A percentile compares a stretch with the other conserved stretches of the same genome.
phyloP scores from a whole-genome alignment of 2,888 invertebrate species.

The Harpalus rufipes region DNA sequence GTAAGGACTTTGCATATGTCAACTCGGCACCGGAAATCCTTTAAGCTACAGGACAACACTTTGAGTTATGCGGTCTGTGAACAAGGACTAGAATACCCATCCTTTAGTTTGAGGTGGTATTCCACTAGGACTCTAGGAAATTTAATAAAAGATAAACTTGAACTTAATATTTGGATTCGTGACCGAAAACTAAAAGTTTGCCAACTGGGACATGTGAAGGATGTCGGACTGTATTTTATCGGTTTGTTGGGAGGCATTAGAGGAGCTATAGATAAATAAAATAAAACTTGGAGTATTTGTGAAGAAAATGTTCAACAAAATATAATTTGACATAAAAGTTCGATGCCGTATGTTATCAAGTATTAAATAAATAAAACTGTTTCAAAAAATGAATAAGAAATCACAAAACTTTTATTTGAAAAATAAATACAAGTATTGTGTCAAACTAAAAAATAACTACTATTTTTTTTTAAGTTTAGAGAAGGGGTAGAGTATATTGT shows the following conservation, averaged over 20 bases:
- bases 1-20: not conserved
- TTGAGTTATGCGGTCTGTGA: conserved; percentile 9
- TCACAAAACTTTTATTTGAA: too few species aligned
- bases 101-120: not conserved
- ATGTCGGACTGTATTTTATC: conserved; percentile 9
- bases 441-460: too few species aligned
- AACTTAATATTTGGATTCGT: conserved; percentile 49
- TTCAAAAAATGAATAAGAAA: too few species aligned
- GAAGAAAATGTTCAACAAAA: conserved; percentile 12
- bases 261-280: not conserved
- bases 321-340: not conserved
- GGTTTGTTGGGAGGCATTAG: not conserved
- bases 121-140: conserved; percentile 1
- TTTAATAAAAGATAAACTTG: conserved; percentile 48
- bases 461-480: too few species aligned
- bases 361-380: too few species aligned
- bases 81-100: not conserved
- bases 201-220: conserved; percentile 15
- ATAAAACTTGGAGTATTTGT: not conserved
- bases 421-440: too few species aligned
- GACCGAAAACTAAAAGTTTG: conserved; percentile 36
- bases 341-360: too few species aligned
- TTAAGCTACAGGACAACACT: conserved; percentile 13
- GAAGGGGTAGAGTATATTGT: too few species aligned
- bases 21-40: conserved; percentile 7